Evolutionary conservation across 2,888 invertebrate genomes (phyloP).

Genomic region (Macrostomum cliftonense): DNA sequence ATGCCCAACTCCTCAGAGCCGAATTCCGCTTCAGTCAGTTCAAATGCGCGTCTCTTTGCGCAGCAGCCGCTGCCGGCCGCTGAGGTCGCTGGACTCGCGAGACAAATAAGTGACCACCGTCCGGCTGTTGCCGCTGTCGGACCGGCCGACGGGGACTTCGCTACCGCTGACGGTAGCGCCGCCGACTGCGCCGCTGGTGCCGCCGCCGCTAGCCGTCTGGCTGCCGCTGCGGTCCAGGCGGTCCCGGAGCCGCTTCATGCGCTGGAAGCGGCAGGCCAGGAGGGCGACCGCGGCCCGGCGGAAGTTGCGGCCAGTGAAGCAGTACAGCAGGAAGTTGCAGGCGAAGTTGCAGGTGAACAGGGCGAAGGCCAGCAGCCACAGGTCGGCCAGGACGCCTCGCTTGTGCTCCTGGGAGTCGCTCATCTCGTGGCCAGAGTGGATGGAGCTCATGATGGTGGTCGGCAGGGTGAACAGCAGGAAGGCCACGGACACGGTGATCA

Average conservation of each 20-base stretch:
- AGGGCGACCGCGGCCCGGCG: conserved; percentile 5
- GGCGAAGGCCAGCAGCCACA: conserved; percentile 6
- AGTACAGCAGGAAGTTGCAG: conserved; percentile 7
- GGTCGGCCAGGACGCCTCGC: conserved; percentile 1
- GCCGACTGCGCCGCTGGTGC: no score
- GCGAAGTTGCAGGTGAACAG: conserved; percentile 6
- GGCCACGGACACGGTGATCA: conserved; percentile 6
- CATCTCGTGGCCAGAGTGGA: background rate
- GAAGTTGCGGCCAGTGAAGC: conserved; percentile 8
- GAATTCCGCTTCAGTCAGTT: no score
- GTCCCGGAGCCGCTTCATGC: background rate
- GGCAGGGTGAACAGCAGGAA: conserved; percentile 9
- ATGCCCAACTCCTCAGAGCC: no score
- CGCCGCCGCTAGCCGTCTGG: no score
- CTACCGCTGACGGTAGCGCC: no score
- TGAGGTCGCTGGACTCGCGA: no score
- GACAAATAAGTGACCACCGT: no score
- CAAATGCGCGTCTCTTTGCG: no score
- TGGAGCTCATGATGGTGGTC: background rate
- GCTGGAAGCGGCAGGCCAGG: background rate
- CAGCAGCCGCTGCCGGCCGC: no score
- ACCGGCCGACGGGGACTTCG: no score
- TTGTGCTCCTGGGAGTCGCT: background rate
- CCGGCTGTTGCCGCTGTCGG: no score
- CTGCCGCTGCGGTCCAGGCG: background rate